Conservation (phyloP, 2,888 invertebrate species). For the Dioctria linearis region DNA sequence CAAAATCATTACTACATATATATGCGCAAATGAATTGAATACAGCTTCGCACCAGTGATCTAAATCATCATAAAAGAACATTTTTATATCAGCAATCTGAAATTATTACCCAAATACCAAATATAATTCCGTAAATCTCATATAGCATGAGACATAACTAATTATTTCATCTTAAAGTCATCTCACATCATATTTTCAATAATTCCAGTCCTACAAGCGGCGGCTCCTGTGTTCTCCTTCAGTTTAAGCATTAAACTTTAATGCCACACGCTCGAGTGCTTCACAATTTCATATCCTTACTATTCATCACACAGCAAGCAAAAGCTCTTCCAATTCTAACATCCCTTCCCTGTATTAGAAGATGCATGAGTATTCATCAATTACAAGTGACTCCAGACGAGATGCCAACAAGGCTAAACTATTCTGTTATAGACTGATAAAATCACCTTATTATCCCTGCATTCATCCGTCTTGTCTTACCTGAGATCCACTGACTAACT, state of each 20-base stretch:
- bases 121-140: too few relatives aligned
- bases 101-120: too few relatives aligned
- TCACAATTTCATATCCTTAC: conserved; percentile 40
- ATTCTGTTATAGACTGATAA: conserved; percentile 48
- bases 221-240: neutral
- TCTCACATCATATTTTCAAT: too few relatives aligned
- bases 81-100: too few relatives aligned
- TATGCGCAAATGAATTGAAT: too few relatives aligned
- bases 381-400: conserved; percentile 21
- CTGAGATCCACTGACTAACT: neutral
- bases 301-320: conserved; percentile 30
- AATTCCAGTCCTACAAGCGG: neutral
- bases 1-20: too few relatives aligned
- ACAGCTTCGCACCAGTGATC: too few relatives aligned
- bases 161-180: too few relatives aligned
- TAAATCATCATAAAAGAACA: too few relatives aligned
- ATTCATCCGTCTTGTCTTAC: conserved; percentile 50
- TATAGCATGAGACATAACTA: too few relatives aligned
- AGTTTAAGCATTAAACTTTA: conserved; percentile 37
- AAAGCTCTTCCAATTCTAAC: neutral
- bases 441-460: conserved; percentile 50
- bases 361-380: conserved; percentile 40
- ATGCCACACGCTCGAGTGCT: conserved; percentile 26
- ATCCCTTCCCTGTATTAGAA: neutral
- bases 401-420: conserved; percentile 47